Percentiles rank a stretch among this genome's conserved stretches.
phyloP scores from a whole-genome alignment of 2,113 vertebrate species.

The human region DNA sequence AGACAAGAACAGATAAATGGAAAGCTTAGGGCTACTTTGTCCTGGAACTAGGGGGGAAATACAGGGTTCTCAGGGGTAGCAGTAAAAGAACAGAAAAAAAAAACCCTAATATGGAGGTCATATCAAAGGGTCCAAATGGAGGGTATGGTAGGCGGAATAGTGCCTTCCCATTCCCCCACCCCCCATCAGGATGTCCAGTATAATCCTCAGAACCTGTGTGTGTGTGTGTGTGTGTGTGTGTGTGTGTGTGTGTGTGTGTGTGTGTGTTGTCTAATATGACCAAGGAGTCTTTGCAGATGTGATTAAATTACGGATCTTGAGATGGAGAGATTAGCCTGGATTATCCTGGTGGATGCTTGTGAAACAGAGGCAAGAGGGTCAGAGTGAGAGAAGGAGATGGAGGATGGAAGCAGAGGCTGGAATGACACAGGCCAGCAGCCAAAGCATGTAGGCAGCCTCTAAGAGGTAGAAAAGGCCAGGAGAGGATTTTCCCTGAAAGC shows the following conservation, averaged over 20 bases:
- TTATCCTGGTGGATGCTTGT: neutral
- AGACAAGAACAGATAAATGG: neutral
- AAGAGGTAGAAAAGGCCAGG: neutral
- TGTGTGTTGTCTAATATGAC: neutral
- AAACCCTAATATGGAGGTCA: neutral
- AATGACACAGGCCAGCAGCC: neutral
- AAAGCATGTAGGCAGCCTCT: neutral
- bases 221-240: neutral
- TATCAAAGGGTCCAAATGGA: neutral
- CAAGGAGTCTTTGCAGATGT: neutral
- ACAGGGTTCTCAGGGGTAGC: neutral
- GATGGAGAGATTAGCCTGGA: neutral
- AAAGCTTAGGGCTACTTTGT: neutral
- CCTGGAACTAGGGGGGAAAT: neutral
- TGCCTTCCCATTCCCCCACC: neutral
- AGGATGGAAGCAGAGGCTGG: neutral
- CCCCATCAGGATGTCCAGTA: neutral
- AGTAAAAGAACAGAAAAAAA: neutral
- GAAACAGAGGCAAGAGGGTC: neutral
- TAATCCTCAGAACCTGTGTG: neutral
- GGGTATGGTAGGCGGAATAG: neutral
- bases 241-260: neutral
- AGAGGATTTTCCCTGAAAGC: accelerated
- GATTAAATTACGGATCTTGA: neutral
- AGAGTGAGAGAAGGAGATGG: neutral